Percentiles rank a stretch among this genome's conserved stretches.
phyloP scores from a whole-genome alignment of 2,888 invertebrate genomes.

The Aleiodes leptofemur region DNA sequence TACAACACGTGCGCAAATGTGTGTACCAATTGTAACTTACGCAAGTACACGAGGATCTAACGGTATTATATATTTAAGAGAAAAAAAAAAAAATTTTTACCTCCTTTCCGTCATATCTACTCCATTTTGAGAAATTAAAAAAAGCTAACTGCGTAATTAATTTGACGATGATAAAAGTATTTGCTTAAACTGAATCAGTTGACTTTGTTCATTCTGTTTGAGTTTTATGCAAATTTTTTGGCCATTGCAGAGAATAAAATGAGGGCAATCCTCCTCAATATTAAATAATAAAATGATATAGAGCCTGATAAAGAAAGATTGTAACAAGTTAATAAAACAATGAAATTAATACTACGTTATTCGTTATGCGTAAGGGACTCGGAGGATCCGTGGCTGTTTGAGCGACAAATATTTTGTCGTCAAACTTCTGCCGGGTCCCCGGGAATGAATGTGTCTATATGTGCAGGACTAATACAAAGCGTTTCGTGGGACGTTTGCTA shows the following conservation, averaged over 20 bases:
- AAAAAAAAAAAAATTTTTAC: not conserved
- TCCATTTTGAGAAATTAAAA: not conserved
- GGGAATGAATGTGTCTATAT: constrained; percentile 73
- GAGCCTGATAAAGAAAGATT: not conserved
- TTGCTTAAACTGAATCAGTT: too few species aligned
- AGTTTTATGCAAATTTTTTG: not conserved
- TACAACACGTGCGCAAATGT: constrained; percentile 16
- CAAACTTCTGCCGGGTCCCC: constrained; percentile 72
- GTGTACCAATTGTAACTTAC: constrained; percentile 36
- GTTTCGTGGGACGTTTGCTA: constrained; percentile 72
- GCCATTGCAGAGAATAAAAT: not conserved
- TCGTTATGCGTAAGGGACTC: constrained; percentile 60
- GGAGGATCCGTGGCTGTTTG: constrained; percentile 71
- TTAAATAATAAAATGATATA: constrained; percentile 8
- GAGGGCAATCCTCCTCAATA: not conserved
- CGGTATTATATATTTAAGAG: not conserved
- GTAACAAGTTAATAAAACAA: not conserved
- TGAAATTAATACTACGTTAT: constrained; percentile 1
- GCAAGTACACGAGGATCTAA: constrained; percentile 37
- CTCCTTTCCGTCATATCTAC: not conserved
- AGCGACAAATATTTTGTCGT: constrained; percentile 76
- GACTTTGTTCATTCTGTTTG: constrained; percentile 1
- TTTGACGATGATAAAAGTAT: constrained; percentile 17
- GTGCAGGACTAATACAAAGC: constrained; percentile 74
- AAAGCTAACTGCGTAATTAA: constrained; percentile 13